phyloP scores from a whole-genome alignment of 2,113 vertebrate species.

The Fulmarus glacialis region DNA sequence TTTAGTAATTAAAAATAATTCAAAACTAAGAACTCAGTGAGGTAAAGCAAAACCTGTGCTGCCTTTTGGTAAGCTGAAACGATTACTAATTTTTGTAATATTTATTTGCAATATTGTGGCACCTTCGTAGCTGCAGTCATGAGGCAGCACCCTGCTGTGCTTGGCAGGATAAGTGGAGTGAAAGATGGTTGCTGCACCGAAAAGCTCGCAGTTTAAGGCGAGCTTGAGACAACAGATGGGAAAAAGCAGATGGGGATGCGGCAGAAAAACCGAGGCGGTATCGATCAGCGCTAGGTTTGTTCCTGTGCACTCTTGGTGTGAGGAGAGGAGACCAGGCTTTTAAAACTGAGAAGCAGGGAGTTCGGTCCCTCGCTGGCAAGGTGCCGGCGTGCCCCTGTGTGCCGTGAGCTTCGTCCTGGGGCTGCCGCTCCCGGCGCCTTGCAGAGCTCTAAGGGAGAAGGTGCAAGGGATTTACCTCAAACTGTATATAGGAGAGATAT shows the following conservation, averaged over 20 bases:
- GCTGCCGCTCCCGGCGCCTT: background rate
- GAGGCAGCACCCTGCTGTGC: background rate
- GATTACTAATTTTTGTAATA: background rate
- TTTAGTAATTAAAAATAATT: background rate
- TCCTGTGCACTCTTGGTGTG: background rate
- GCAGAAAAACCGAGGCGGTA: background rate
- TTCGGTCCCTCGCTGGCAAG: background rate
- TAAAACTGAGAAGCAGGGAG: background rate
- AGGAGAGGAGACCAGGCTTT: background rate
- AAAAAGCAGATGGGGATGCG: constrained; percentile 59
- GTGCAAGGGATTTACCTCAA: background rate
- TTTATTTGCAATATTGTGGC: constrained; percentile 2
- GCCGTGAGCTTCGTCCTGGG: fast-evolving
- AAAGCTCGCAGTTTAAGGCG: background rate
- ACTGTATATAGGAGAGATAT: background rate
- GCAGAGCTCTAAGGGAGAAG: background rate
- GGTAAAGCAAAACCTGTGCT: background rate
- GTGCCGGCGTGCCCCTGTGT: fast-evolving
- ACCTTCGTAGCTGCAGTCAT: background rate
- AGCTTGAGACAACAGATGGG: constrained; percentile 65
- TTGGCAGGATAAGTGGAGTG: constrained; percentile 19
- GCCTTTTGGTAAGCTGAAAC: background rate
- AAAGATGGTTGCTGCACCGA: background rate
- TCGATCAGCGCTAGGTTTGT: background rate
- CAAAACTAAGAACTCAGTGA: background rate